Evolutionary conservation across 37 sponge, comb jelly and placozoan genomes (phyloP), one percentile per base, ranked within the genome.

Genomic region (Haliclona indistincta): DNA sequence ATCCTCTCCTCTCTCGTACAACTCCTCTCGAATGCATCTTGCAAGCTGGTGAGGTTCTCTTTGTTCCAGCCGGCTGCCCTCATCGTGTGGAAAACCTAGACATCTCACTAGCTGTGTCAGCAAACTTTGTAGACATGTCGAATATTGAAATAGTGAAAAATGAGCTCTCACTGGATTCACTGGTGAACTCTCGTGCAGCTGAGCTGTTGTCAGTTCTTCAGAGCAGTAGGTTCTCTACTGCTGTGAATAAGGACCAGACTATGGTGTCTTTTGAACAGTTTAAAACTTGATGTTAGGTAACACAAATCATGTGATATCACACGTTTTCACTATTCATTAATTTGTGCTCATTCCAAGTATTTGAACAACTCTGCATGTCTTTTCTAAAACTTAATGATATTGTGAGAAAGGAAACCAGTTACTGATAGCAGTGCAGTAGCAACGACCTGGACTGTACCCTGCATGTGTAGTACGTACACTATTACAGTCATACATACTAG

Each of bases 1-100:
- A 82, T 56, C 92, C 92, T 28, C 74, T 77, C 30, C 81, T 92
- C 2, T 33, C 85, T 32, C 68, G 78, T 43, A 77, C 85, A 25
- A 75, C 73, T 36, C 89, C 85, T 15, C 23, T 54, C 25, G 77
- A 92, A 70, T 83, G 85, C 55, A 60, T 68, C 40, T 67, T 92
- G n/a, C 26, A 78, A 49, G 71, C 93, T 52, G 93, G 93, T 22
- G 93, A 92, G 52, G 37, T 88, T 34, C 69, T 92, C 34, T 88
- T 88, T 68, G 93, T 92, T 2, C 93, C 93, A 64, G 58, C 90
- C 4, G 89, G 89, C 19, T 92, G 76, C 28, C 85, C 93, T 1
- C 93, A 92, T 43, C 80, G 75, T 37, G 93, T 92, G 4, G 85
- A 92, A 13, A 92, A 88, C 67, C 29, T 92, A 29, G 79, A 77